phyloP scores from a whole-genome alignment of 2,888 invertebrate species.

The Heliconius ethilla region DNA sequence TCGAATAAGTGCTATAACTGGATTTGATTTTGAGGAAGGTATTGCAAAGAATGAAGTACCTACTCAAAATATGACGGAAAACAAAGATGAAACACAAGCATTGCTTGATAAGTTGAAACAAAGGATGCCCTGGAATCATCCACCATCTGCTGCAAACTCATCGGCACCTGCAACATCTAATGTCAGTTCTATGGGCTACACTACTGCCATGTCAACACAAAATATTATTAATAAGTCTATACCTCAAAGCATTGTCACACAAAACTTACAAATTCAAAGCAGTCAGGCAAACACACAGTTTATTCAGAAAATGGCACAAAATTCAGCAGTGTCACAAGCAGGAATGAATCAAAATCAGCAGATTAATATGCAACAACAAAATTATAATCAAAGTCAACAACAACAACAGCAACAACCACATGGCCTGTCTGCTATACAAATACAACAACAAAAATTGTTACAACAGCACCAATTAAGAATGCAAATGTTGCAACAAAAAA shows the following conservation, averaged over 20 bases:
- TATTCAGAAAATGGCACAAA: conserved; percentile 73
- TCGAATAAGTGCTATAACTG: conserved; percentile 78
- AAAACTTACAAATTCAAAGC: conserved; percentile 72
- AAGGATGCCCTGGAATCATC: conserved; percentile 91
- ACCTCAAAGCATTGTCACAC: conserved; percentile 73
- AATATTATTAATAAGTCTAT: conserved; percentile 72
- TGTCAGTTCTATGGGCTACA: conserved; percentile 71
- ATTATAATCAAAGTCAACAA: conserved; percentile 57
- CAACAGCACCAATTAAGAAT: conserved; percentile 83
- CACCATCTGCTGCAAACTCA: conserved; percentile 72
- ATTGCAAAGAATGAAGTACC: conserved; percentile 81
- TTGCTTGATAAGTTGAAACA: conserved; percentile 87
- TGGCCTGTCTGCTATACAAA: conserved; percentile 74
- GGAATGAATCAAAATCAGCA: conserved; percentile 67
- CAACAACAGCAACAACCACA: conserved; percentile 67
- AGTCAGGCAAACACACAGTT: conserved; percentile 68
- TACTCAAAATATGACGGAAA: conserved; percentile 79
- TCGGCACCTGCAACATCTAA: conserved; percentile 65
- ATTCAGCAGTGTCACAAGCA: conserved; percentile 65
- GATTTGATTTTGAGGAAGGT: conserved; percentile 80
- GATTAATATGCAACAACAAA: conserved; percentile 70
- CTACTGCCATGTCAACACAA: conserved; percentile 66
- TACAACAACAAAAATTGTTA: conserved; percentile 80
- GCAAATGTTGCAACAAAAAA: conserved; percentile 68
- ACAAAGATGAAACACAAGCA: conserved; percentile 84